Evolutionary conservation across 2,888 invertebrate species (phyloP), one percentile per base, ranked within the genome.

Genomic region (Acrobasis repandana): DNA sequence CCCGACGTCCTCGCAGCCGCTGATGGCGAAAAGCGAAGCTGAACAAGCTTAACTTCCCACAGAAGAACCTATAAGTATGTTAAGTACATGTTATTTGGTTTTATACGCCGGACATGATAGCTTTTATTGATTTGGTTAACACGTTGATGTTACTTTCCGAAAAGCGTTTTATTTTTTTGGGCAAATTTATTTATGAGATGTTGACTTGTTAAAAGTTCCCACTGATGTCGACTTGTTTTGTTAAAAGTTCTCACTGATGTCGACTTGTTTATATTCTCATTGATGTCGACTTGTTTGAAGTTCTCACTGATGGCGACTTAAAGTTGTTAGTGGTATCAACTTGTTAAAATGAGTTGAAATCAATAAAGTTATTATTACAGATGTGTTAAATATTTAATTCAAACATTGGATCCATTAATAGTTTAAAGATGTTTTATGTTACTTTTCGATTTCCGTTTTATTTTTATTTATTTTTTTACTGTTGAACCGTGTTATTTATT

Each of bases 1-100:
- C 70, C 82, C 69, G 64, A 74, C 80, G 69, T 81, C 82, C 50
- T 88, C 85, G 66, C 89, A 81, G 78, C 90, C 88, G 69, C 80
- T 88, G 83, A 88, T 89, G 84, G 73, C 70, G 66, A 64, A 72
- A 77, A 78, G 67, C 71, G 57, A 36, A 34, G 48, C 48, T 60
- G 52, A 60, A 33, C 46, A n/a, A 20, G 43, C 15, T n/a, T 58
- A 11, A 43, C 16, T 18, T 49, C n/a, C 9, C n/a, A 33, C 15
- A 16, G 1, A 47, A 16, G 1, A 47, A 28, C 28, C 11, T 9
- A 20, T 28, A 33, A 52, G 36, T 43, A 43, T 28, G 18, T 49
- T 49, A 49, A 20, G 20, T 9, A 49, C 18, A 16, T 18, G 10
- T 10, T 14, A 15, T n/a, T n/a, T 16, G 18, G 48, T 48, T 47